Conservation (phyloP, 1,140 invertebrate species). For the Monomorium pharaonis region DNA sequence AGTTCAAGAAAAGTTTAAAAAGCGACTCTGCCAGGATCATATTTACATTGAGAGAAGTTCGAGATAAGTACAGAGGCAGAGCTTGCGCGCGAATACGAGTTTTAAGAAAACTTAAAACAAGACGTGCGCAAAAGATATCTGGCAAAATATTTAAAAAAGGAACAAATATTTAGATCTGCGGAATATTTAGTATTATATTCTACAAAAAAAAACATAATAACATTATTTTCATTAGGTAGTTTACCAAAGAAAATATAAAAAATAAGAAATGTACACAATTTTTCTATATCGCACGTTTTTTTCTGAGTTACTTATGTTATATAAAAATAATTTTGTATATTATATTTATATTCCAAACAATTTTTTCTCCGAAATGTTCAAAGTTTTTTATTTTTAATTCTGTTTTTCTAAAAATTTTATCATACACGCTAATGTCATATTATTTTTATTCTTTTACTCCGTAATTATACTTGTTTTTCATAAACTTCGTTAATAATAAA, state of each 20-base stretch:
- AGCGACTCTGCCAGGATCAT: constrained; percentile 40
- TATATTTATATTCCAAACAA: background rate
- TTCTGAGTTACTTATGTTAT: no score
- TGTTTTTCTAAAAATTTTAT: background rate
- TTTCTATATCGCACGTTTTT: background rate
- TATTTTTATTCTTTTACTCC: background rate
- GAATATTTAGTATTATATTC: background rate
- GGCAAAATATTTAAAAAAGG: background rate
- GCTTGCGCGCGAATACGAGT: constrained; percentile 18
- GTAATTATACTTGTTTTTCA: constrained; percentile 9
- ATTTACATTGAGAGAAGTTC: constrained; percentile 46
- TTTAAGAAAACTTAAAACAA: constrained; percentile 40
- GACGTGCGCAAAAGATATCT: background rate
- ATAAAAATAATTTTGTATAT: background rate
- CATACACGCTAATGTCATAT: background rate
- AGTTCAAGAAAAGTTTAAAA: constrained; percentile 36
- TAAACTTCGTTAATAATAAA: constrained; percentile 1
- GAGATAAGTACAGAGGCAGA: constrained; percentile 12
- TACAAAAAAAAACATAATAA: background rate
- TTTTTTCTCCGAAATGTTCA: background rate
- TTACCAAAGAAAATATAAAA: background rate
- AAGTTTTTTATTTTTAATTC: background rate
- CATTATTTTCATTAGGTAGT: background rate
- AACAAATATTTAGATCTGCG: background rate
- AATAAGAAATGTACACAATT: background rate